Conservation (phyloP, 64 coral and sea anemone genomes). For the Montipora foliosa region DNA sequence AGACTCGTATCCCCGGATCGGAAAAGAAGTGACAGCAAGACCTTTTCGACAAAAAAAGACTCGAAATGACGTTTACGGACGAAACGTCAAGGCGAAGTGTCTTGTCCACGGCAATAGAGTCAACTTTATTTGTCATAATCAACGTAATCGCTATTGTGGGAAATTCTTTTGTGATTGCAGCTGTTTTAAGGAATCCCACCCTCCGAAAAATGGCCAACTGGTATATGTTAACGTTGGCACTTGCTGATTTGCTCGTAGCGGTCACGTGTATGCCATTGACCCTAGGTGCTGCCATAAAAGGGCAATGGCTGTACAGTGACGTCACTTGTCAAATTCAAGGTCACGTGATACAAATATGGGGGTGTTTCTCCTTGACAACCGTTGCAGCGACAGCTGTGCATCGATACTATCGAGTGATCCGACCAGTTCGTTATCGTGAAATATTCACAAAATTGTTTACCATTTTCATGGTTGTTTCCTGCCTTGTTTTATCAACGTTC, state of each 20-base stretch:
- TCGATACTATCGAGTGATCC: conserved; percentile 47
- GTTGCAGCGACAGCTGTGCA: conserved; percentile 7
- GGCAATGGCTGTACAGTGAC: conserved; percentile 8
- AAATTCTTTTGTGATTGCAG: conserved; percentile 36
- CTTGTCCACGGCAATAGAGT: background rate
- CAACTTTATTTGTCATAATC: conserved; percentile 40
- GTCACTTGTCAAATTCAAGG: conserved; percentile 43
- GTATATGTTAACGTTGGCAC: conserved; percentile 49
- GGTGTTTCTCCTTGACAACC: conserved; percentile 14
- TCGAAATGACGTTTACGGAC: background rate
- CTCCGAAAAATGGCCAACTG: conserved; percentile 67
- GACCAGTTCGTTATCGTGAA: background rate
- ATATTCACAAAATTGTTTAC: conserved; percentile 33
- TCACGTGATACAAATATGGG: conserved; percentile 30
- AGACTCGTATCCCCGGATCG: no score
- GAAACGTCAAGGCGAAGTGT: background rate
- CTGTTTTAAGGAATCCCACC: conserved; percentile 41
- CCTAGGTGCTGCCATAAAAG: conserved; percentile 15
- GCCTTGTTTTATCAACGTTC: background rate
- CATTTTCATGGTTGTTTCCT: background rate
- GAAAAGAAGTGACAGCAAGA: no score
- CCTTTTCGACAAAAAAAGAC: no score
- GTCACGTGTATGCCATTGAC: conserved; percentile 16
- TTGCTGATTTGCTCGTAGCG: conserved; percentile 27
- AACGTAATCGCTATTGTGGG: conserved; percentile 37